Evolutionary conservation across 2,797 vertebrate genomes (phyloP).

Genomic region (Nasua narica): DNA sequence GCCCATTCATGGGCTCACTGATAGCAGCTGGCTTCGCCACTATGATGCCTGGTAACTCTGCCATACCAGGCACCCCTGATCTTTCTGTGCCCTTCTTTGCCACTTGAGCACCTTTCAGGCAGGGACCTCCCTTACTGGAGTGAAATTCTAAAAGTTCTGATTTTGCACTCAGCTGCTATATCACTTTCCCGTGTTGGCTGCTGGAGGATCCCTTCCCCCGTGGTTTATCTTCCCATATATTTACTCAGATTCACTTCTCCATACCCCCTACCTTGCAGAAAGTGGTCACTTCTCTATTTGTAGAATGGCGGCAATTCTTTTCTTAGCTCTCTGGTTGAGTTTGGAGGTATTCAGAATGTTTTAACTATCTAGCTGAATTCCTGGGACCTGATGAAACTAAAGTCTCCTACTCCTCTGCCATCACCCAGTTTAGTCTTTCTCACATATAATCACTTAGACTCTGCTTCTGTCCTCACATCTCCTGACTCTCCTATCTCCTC

Average conservation of each 20-base stretch:
- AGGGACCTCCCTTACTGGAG: not conserved
- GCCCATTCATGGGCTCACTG: not conserved
- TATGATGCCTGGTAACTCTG: not conserved
- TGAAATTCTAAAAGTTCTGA: not conserved
- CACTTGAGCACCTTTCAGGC: not conserved
- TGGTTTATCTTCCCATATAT: not conserved
- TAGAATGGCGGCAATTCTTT: not conserved
- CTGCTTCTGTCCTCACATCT: not conserved
- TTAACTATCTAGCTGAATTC: not conserved
- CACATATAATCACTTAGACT: not conserved
- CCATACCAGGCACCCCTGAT: not conserved
- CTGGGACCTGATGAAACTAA: not conserved
- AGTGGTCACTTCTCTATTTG: not conserved
- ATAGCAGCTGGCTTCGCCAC: not conserved
- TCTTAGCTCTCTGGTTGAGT: not conserved
- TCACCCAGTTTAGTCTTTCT: not conserved
- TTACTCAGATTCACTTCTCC: not conserved
- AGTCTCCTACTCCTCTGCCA: not conserved
- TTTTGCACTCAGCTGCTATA: not conserved
- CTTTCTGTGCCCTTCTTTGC: not conserved
- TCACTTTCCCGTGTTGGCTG: not conserved
- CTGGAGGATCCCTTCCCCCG: fast-evolving
- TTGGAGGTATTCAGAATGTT: not conserved
- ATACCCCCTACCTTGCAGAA: not conserved
- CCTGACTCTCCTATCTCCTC: not conserved